These are phyloP conservation scores for Lepidonotus clava DNA, from an alignment of 2,888 invertebrate genomes.

Conservation along the genomic window DNA sequence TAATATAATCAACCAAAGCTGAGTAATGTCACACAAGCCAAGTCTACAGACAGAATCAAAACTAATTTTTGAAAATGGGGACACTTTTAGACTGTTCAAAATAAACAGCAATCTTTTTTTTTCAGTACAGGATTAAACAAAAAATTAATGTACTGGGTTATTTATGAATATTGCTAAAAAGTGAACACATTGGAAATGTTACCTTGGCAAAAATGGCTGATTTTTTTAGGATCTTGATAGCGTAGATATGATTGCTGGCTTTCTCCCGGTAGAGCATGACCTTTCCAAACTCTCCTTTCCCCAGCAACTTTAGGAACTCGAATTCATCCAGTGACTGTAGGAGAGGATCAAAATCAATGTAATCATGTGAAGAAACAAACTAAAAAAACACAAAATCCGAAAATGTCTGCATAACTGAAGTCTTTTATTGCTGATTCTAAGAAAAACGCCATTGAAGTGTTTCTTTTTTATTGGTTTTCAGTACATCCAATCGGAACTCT, in stretches of 20 bases:
- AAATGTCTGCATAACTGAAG: too few species aligned
- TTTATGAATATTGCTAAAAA: background rate
- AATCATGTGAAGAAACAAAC: background rate
- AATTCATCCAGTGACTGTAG: conserved; percentile 93
- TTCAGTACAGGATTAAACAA: too few species aligned
- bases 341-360: conserved; percentile 23
- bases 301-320: conserved; percentile 98
- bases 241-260: conserved; percentile 94
- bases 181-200: background rate
- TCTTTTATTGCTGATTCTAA: too few species aligned
- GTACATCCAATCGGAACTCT: too few species aligned
- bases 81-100: background rate
- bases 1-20: too few species aligned
- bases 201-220: conserved; percentile 96
- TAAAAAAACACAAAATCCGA: background rate
- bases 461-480: too few species aligned
- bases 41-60: too few species aligned
- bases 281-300: conserved; percentile 99
- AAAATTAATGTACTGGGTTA: too few species aligned
- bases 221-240: conserved; percentile 99
- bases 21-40: too few species aligned
- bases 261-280: conserved; percentile 98
- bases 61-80: background rate
- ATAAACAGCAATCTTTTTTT: too few species aligned
- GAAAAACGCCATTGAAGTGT: too few species aligned